A percentile compares a stretch with the other conserved stretches of the same genome.
Evolutionary conservation across 2,113 vertebrate species (phyloP).

Genomic region (Rhabdomys dilectus): DNA sequence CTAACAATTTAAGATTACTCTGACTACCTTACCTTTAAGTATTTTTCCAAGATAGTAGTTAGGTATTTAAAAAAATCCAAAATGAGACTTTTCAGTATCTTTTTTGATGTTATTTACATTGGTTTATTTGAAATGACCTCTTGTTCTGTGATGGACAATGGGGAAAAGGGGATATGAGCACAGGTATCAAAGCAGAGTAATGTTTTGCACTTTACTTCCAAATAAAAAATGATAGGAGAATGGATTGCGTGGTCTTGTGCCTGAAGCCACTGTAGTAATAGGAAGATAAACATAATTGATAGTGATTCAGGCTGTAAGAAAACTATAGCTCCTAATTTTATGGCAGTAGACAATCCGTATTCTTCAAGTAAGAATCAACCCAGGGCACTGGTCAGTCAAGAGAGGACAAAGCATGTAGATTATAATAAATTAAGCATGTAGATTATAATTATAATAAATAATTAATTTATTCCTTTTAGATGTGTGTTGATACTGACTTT

Average conservation of each 20-base stretch:
- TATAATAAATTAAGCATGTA: not conserved
- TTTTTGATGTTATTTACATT: conserved; percentile 9
- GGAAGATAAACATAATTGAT: conserved; percentile 8
- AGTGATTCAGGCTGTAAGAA: conserved; percentile 56
- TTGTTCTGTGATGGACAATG: conserved; percentile 26
- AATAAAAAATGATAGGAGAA: conserved; percentile 1
- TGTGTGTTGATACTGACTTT: not conserved
- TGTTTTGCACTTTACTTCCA: conserved; percentile 24
- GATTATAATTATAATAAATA: conserved; percentile 6
- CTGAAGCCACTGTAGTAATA: conserved; percentile 18
- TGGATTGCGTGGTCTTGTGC: not conserved
- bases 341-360: conserved; percentile 11
- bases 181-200: not conserved
- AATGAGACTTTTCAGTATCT: not conserved
- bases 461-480: no score
- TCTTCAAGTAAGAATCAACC: conserved; percentile 34
- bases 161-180: not conserved
- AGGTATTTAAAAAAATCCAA: not conserved
- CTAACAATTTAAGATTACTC: not conserved
- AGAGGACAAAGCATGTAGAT: not conserved
- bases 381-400: not conserved
- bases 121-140: not conserved
- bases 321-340: conserved; percentile 21
- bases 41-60: not conserved
- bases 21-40: not conserved